Conservation (phyloP, 2,113 vertebrate genomes). For the Pogonocichla stellata region DNA sequence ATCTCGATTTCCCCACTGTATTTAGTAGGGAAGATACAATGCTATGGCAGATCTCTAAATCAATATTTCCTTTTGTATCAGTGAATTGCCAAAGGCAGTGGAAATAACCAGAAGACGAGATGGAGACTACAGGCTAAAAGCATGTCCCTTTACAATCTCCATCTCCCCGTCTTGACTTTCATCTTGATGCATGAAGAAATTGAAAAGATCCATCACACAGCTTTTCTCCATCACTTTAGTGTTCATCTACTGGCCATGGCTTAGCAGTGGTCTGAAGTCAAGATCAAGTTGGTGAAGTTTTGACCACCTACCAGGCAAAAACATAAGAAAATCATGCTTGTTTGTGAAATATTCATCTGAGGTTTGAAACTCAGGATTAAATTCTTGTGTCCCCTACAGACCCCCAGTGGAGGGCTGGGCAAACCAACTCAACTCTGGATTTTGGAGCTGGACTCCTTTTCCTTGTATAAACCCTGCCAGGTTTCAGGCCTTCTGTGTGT, state of each 20-base stretch:
- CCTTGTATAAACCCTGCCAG: not conserved
- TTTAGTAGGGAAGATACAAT: not conserved
- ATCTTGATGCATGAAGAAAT: not conserved
- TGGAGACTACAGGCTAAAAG: not conserved
- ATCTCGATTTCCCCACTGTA: not conserved
- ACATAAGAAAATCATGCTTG: not conserved
- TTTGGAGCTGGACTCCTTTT: not conserved
- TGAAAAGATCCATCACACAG: not conserved
- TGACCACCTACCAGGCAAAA: not conserved
- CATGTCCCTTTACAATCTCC: not conserved
- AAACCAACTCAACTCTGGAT: not conserved
- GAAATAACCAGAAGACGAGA: not conserved
- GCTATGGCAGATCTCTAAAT: rapidly evolving
- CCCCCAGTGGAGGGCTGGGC: not conserved
- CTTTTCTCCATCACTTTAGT: not conserved
- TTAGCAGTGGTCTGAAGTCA: not conserved
- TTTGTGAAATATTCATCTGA: not conserved
- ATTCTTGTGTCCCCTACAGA: not conserved
- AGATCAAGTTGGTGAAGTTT: not conserved
- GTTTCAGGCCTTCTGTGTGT: not conserved
- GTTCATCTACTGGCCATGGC: not conserved
- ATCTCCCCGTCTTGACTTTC: not conserved
- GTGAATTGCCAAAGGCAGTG: not conserved
- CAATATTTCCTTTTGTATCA: not conserved
- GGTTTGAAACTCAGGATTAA: not conserved